Evolutionary conservation across 2,113 vertebrate species (phyloP).

Genomic region (Thymallus thymallus): DNA sequence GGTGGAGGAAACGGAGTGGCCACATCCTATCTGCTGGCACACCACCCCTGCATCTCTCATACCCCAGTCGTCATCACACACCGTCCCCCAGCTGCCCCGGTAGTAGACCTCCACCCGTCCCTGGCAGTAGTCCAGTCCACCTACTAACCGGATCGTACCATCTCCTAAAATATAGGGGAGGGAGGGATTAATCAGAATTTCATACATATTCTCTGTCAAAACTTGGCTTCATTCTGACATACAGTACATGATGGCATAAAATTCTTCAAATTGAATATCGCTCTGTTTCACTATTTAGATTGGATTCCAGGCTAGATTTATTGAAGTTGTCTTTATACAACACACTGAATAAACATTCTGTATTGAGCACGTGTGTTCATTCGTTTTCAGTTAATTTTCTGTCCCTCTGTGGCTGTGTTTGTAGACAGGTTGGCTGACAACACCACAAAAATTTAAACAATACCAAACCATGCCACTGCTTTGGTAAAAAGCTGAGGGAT

Average conservation of each 20-base stretch:
- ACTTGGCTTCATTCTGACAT: neutral
- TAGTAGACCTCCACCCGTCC: slow-evolving; percentile 93
- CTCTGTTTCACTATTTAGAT: too few species aligned
- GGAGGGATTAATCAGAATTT: neutral
- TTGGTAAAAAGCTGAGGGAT: too few species aligned
- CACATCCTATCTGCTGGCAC: slow-evolving; percentile 87
- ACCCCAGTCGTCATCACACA: slow-evolving; percentile 94
- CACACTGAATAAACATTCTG: too few species aligned
- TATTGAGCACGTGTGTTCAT: too few species aligned
- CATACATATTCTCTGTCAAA: neutral
- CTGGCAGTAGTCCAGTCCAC: slow-evolving; percentile 77
- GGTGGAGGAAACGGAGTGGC: slow-evolving; percentile 74
- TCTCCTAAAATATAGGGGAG: slow-evolving; percentile 73
- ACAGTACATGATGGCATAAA: neutral
- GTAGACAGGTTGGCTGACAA: too few species aligned
- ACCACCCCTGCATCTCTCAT: slow-evolving; percentile 83
- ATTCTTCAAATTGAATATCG: too few species aligned
- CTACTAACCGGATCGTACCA: slow-evolving; percentile 82
- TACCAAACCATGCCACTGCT: too few species aligned
- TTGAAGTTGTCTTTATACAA: too few species aligned
- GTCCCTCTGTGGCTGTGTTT: too few species aligned
- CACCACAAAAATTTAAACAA: too few species aligned
- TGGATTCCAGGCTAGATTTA: too few species aligned
- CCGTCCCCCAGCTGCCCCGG: slow-evolving; percentile 87
- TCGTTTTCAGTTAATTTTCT: too few species aligned